Evolutionary conservation across 2,888 invertebrate species (phyloP).

Genomic region (Didymodactylos carnosus): DNA sequence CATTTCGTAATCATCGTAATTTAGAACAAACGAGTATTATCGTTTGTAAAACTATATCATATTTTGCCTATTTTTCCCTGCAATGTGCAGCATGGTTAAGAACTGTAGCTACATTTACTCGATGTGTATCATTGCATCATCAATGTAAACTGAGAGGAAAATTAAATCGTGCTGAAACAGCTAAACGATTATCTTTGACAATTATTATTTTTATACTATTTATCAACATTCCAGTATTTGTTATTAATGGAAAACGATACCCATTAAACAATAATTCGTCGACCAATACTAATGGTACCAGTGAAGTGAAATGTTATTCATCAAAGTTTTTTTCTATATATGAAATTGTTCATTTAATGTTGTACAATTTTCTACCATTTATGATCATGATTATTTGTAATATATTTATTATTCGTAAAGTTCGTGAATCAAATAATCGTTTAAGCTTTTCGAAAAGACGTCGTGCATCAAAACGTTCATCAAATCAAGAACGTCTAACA

Average conservation of each 20-base stretch:
- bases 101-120: constrained; percentile 7
- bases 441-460: not conserved
- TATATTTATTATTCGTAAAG: not conserved
- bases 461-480: not conserved
- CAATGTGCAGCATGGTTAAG: constrained; percentile 11
- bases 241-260: not conserved
- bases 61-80: constrained; percentile 10
- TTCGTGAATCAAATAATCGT: not conserved
- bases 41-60: constrained; percentile 7
- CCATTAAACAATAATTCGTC: not conserved
- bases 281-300: too few species aligned
- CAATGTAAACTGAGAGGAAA: not conserved
- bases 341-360: not conserved
- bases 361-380: not conserved
- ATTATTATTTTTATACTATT: not conserved
- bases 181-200: not conserved
- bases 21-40: constrained; percentile 10
- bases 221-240: not conserved
- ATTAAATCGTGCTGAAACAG: not conserved
- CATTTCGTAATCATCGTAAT: constrained; percentile 4
- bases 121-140: not conserved
- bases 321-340: not conserved
- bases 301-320: not conserved
- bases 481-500: not conserved
- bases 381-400: not conserved